These are phyloP conservation scores for Nylanderia fulva DNA, from an alignment of 1,140 invertebrate species.

Conservation along the genomic window DNA sequence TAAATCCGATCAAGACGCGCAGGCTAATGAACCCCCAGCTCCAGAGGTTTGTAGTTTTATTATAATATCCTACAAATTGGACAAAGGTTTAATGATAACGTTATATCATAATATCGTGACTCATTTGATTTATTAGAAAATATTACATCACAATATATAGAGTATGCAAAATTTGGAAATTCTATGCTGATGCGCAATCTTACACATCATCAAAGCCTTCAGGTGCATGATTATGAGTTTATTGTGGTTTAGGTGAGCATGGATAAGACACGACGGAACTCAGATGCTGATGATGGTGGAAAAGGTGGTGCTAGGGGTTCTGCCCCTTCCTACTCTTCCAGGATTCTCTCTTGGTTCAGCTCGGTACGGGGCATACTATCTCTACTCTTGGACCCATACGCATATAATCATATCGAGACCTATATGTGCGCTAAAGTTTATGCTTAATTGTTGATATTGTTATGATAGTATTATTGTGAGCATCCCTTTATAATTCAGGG, in stretches of 20 bases:
- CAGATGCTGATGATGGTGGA: conserved; percentile 82
- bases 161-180: conserved; percentile 32
- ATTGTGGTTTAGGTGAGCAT: conserved; percentile 85
- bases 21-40: conserved; percentile 85
- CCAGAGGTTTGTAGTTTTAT: conserved; percentile 83
- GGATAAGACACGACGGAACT: conserved; percentile 84
- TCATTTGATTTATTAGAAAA: neutral
- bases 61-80: neutral
- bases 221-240: conserved; percentile 79
- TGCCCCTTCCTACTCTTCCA: conserved; percentile 84
- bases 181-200: conserved; percentile 41
- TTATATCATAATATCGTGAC: neutral
- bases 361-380: conserved; percentile 85
- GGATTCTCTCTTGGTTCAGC: conserved; percentile 85
- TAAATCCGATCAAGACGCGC: conserved; percentile 83
- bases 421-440: conserved; percentile 69
- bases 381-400: conserved; percentile 84
- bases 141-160: neutral
- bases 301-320: conserved; percentile 79
- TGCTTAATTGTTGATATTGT: conserved; percentile 63
- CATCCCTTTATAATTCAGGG: conserved; percentile 39
- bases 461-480: conserved; percentile 45
- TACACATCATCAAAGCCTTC: conserved; percentile 38
- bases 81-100: neutral
- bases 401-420: conserved; percentile 73